These are phyloP conservation scores for Euschistus heros DNA, from an alignment of 1,140 invertebrate genomes.

Conservation along the genomic window DNA sequence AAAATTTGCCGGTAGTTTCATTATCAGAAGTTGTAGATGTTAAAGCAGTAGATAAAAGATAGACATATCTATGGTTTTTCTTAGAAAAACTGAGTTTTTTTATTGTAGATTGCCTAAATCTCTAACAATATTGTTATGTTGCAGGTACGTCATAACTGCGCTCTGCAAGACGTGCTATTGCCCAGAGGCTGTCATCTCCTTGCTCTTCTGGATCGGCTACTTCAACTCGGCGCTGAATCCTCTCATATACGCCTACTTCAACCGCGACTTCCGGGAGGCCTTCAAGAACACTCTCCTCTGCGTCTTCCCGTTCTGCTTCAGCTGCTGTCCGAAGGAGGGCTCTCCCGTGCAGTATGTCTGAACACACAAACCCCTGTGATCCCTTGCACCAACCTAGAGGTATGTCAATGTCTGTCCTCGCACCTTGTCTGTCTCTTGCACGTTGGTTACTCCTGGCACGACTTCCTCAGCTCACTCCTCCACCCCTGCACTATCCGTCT, in stretches of 20 bases:
- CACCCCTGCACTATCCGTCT: background rate
- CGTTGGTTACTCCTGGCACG: background rate
- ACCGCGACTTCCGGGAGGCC: conserved; percentile 91
- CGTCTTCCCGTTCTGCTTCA: conserved; percentile 62
- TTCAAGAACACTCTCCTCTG: conserved; percentile 88
- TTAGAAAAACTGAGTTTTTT: too few species aligned
- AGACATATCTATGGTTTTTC: too few species aligned
- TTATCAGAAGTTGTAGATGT: too few species aligned
- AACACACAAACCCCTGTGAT: conserved; percentile 18
- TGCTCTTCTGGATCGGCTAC: conserved; percentile 75
- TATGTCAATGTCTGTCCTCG: conserved; percentile 14
- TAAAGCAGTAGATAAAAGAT: too few species aligned
- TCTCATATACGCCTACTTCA: conserved; percentile 96
- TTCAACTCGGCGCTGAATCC: conserved; percentile 97
- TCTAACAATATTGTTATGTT: background rate
- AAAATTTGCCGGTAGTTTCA: too few species aligned
- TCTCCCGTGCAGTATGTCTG: conserved; percentile 28
- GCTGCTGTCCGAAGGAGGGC: conserved; percentile 35
- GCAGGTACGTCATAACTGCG: conserved; percentile 76
- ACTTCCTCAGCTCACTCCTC: background rate
- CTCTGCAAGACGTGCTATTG: conserved; percentile 71
- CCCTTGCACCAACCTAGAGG: conserved; percentile 18
- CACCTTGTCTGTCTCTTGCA: background rate
- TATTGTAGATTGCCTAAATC: too few species aligned
- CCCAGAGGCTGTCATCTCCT: conserved; percentile 67